Conservation (phyloP, 2,888 invertebrate genomes). For the Stenchaetothrips biformis region DNA sequence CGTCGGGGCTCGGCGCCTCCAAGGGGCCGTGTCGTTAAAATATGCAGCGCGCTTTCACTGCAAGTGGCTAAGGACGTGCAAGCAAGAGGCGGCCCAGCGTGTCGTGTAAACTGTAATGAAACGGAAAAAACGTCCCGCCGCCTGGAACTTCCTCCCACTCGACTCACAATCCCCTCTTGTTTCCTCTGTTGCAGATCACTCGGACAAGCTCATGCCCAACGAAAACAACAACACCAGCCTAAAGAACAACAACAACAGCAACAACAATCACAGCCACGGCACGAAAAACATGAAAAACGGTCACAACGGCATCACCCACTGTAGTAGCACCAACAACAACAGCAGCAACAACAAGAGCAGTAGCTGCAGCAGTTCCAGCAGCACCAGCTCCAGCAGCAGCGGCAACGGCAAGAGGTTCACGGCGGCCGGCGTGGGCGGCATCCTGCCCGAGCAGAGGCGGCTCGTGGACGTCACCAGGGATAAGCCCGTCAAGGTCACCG, state of each 20-base stretch:
- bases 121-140: no score
- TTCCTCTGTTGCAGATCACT: neutral
- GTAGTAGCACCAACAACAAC: neutral
- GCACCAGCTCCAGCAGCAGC: neutral
- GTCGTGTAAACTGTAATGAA: no score
- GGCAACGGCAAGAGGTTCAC: constrained; percentile 25
- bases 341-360: neutral
- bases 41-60: neutral
- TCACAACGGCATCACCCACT: neutral
- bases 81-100: no score
- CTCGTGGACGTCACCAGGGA: constrained; percentile 83
- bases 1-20: neutral
- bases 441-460: constrained; percentile 51
- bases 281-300: constrained; percentile 2
- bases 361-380: neutral
- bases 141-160: no score
- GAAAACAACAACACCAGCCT: constrained; percentile 11
- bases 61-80: no score
- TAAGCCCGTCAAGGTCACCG: constrained; percentile 81
- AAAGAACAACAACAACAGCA: constrained; percentile 6
- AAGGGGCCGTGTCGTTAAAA: neutral
- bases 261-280: neutral
- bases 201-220: constrained; percentile 16
- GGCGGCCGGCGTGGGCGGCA: constrained; percentile 37
- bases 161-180: neutral